Conservation (phyloP, 1,140 invertebrate genomes). For the Diorhabda elongata region DNA sequence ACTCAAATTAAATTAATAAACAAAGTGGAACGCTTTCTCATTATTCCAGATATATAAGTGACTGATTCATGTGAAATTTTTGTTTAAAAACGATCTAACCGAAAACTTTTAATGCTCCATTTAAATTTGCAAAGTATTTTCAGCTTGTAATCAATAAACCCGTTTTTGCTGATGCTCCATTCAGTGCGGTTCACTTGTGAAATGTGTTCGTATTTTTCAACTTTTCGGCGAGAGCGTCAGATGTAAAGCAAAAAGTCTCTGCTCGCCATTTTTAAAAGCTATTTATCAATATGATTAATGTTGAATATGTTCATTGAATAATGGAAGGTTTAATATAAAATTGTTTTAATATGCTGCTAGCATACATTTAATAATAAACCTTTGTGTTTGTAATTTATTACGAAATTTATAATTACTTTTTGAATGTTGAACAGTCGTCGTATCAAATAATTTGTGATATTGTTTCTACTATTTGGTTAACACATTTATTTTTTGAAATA, state of each 20-base stretch:
- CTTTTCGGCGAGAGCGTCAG: constrained; percentile 3
- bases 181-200: background rate
- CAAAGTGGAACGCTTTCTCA: too few species aligned
- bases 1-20: too few species aligned
- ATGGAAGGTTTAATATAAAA: constrained; percentile 13
- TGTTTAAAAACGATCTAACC: too few species aligned
- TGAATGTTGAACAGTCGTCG: too few species aligned
- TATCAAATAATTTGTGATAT: too few species aligned
- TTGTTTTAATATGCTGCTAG: background rate
- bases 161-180: background rate
- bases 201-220: background rate
- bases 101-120: background rate
- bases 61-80: too few species aligned
- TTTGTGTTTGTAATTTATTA: too few species aligned
- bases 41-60: too few species aligned
- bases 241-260: constrained; percentile 7
- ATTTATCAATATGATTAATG: constrained; percentile 24
- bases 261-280: constrained; percentile 16
- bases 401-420: too few species aligned
- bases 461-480: too few species aligned
- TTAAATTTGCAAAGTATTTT: background rate
- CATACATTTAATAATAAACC: too few species aligned
- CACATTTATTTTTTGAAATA: too few species aligned
- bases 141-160: background rate
- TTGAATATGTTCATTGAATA: constrained; percentile 17